Evolutionary conservation across 2,797 vertebrate genomes (phyloP), one percentile per base, ranked within the genome.

Genomic region (Amblyraja radiata): DNA sequence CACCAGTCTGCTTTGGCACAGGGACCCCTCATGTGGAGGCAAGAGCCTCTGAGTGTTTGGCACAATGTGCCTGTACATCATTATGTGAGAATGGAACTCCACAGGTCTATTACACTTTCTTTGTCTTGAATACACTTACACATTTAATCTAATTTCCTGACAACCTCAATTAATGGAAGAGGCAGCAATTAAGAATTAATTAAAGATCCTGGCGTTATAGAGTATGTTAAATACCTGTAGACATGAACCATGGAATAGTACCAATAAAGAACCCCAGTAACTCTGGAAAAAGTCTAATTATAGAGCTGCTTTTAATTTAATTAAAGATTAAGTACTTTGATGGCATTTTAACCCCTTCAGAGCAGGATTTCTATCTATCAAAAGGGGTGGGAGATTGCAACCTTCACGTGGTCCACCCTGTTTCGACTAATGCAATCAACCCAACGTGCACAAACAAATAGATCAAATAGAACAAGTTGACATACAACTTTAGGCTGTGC

Each of bases 101-200:
- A 92, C 90, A 92, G 68, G 90, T 92, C 90, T 71, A 92, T 92
- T 92, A 76, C 90, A 74, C 90, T 92, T 92, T 73, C 90, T 92
- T 92, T 92, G 90, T 92, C 90, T 92, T 92, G 71, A 46, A 92
- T 76, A 92, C 90, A 92, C 90, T 92, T 92, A 92, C 90, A 92
- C 90, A 92, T 92, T 92, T 92, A 92, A 92, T 92, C 90, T 92
- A 92, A 92, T 92, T 92, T 92, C 68, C 90, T 92, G 90, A 92
- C 90, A 92, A 92, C 36, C 90, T 92, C 90, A 92, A 92, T 92
- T 92, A 92, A 92, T 92, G 71, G 90, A 92, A 92, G 90, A 92
- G 73, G 90, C 76, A 92, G 90, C 90, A 92, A 92, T 92, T 92
- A 92, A 92, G 90, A 92, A 92, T 92, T 92, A 92, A 92, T 92